Base-by-base conservation (phyloP, 2,888 invertebrate genomes). In the Seira musarum region DNA sequence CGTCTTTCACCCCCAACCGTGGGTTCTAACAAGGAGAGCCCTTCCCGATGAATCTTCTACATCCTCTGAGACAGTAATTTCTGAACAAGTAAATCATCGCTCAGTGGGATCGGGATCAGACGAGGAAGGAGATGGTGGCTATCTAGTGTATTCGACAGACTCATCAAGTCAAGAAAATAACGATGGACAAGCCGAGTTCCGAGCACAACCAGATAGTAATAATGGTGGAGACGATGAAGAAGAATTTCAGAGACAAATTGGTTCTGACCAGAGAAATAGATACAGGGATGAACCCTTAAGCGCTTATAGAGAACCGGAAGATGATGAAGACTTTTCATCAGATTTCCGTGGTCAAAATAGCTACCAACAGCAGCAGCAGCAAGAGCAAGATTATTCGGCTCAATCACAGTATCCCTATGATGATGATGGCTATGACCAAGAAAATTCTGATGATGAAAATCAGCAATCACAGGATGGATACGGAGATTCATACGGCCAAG, bases 381-480 rank as follows among this genome's bases (percentile, higher is more conserved):
- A 30, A 30, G 30, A 30, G n/a, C 46, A 69, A 25, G 66, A 49
- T 10, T 72, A 71, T 21, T 66, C 78, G 5, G 73, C 57, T 13
- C 76, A 81, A 53, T 66, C 81, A 17, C 81, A 67, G 22, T 71
- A 81, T 40, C 76, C 40, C 3, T 73, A 79, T 60, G 68, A 68
- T 0, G 64, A 63, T 22, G 67, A 72, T 40, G 70, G 60, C 13
- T 75, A 75, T 35, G 70, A 77, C 6, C 21, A 77, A 8, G 77
- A 78, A 40, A 64, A 19, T 5, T 19, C 1, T 8, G 46, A 70
- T 13, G 60, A 70, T 35, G 69, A 60, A 17, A 15, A 21, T n/a
- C 53, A 19, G 0, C n/a, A 13, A 57, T 57, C 8, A 57, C 61
- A 60, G 24, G 49, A 2, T n/a, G 13, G 13, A 15, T 70, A 65